Evolutionary conservation across 2,797 vertebrate species (phyloP).

Genomic region (Serranus cabrilla): DNA sequence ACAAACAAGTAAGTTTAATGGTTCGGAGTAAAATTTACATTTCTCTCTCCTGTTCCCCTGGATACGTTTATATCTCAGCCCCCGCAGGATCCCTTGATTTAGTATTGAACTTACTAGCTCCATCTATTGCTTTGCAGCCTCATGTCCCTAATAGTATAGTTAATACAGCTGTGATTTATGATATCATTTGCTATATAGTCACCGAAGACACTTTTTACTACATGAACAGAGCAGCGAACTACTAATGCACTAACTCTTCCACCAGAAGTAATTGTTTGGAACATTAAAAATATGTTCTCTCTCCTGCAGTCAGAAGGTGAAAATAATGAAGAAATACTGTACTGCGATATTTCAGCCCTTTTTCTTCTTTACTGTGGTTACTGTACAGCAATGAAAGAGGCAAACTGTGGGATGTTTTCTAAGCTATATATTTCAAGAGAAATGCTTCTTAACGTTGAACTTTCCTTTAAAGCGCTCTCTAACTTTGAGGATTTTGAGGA

Average conservation of each 20-base stretch:
- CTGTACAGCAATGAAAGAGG: neutral
- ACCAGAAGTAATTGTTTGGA: constrained; percentile 57
- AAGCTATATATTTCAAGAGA: neutral
- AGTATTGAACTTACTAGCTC: constrained; percentile 9
- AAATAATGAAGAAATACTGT: constrained; percentile 31
- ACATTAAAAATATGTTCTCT: constrained; percentile 43
- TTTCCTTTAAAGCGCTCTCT: neutral
- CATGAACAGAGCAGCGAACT: constrained; percentile 45
- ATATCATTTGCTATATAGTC: constrained; percentile 38
- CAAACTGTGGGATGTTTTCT: neutral
- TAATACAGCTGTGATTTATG: constrained; percentile 54
- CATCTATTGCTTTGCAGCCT: constrained; percentile 33
- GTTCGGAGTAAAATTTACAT: constrained; percentile 4
- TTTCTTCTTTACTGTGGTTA: constrained; percentile 1
- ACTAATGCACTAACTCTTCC: constrained; percentile 35
- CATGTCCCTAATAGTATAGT: constrained; percentile 26
- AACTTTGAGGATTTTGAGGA: neutral
- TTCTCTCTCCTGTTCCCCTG: neutral
- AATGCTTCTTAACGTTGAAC: neutral
- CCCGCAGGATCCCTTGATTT: constrained; percentile 24
- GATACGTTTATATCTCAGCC: constrained; percentile 14
- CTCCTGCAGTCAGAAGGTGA: constrained; percentile 20
- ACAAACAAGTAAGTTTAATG: constrained; percentile 25
- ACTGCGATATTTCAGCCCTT: constrained; percentile 6
- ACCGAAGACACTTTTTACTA: constrained; percentile 33